phyloP scores from a whole-genome alignment of 2,797 vertebrate genomes.

The Lepus townsendii region DNA sequence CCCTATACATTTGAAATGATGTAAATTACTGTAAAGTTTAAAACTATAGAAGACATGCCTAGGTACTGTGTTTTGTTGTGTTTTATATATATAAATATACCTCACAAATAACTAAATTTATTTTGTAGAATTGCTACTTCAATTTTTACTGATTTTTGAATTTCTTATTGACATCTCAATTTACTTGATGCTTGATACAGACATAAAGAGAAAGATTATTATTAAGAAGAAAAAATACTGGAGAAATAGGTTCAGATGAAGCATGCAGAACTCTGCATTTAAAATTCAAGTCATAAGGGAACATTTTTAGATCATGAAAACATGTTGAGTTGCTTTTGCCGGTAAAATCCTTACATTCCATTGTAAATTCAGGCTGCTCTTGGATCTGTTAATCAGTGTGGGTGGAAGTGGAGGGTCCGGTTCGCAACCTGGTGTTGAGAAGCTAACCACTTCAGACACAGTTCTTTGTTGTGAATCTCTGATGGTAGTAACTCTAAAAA shows the following conservation, averaged over 20 bases:
- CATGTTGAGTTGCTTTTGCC: neutral
- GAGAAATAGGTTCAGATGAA: neutral
- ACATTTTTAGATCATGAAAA: conserved; percentile 24
- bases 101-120: conserved; percentile 35
- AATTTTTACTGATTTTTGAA: conserved; percentile 31
- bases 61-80: neutral
- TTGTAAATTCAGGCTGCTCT: conserved; percentile 90
- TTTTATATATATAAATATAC: neutral
- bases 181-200: neutral
- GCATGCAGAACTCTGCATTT: conserved; percentile 4
- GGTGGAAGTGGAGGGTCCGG: conserved; percentile 90
- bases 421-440: conserved; percentile 90
- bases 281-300: neutral
- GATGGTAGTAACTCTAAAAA: conserved; percentile 88
- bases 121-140: neutral
- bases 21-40: neutral
- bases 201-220: neutral
- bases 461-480: conserved; percentile 88
- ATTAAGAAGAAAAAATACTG: conserved; percentile 2
- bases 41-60: neutral
- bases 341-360: conserved; percentile 88
- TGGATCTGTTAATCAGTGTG: conserved; percentile 88
- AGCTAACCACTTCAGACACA: conserved; percentile 89
- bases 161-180: conserved; percentile 21
- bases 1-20: neutral